These are phyloP conservation scores for Coremacera marginata DNA, from an alignment of 2,888 invertebrate species.

Conservation along the genomic window DNA sequence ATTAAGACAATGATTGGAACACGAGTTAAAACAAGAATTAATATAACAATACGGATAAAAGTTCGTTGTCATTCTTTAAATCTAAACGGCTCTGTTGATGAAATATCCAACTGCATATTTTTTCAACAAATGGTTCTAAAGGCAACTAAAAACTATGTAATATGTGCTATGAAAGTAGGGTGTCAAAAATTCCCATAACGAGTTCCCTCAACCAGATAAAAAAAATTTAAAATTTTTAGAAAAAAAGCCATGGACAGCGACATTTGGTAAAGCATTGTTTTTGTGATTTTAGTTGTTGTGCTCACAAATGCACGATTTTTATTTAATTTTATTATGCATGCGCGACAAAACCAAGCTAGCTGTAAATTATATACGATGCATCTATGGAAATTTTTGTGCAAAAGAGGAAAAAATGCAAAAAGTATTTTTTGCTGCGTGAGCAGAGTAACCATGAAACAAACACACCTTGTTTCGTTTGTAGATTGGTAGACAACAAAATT, in stretches of 20 bases:
- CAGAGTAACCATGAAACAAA: constrained; percentile 4
- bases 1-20: too few species aligned
- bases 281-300: neutral
- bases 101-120: too few species aligned
- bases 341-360: constrained; percentile 4
- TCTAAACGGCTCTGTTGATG: too few species aligned
- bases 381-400: constrained; percentile 29
- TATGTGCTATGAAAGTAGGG: too few species aligned
- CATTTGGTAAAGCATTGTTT: neutral
- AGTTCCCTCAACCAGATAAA: too few species aligned
- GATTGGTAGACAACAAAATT: neutral
- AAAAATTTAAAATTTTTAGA: too few species aligned
- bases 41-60: too few species aligned
- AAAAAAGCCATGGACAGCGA: neutral
- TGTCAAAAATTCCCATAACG: too few species aligned
- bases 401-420: neutral
- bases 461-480: constrained; percentile 11
- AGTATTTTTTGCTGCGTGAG: constrained; percentile 27
- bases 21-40: too few species aligned
- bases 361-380: constrained; percentile 28
- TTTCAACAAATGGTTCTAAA: too few species aligned
- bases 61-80: too few species aligned
- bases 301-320: constrained; percentile 19
- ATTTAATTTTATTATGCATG: constrained; percentile 4
- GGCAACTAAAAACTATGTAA: too few species aligned